Evolutionary conservation across 2,888 invertebrate species (phyloP), one percentile per base, ranked within the genome.

Genomic region (Limenitis camilla): DNA sequence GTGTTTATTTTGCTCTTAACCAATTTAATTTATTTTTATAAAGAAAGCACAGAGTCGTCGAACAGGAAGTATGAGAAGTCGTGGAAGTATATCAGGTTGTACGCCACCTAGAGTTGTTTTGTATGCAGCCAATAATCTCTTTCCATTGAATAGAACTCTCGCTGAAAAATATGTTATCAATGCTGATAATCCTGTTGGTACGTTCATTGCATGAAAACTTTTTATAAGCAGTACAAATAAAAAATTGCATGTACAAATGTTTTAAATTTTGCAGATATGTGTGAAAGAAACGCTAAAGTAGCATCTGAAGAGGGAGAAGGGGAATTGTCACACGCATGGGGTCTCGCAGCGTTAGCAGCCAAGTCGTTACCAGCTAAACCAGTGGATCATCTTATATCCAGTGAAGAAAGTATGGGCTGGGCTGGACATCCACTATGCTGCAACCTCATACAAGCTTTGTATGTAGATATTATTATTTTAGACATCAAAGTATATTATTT

Each of bases 281-380:
- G 97, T 69, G 91, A 91, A 48, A 91, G 90, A 62, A 98, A 98
- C 81, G 93, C 94, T 1, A 90, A 90, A 62, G 89, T 93, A 3
- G 95, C 96, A 5, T 92, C 93, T 8, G 90, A 90, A 5, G 88
- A 91, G 46, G 94, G 94, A 0, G 91, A 96, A 46, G 88, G 90
- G 49, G 97, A 97, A 76, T 81, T 97, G 53, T 92, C 94, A 10
- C 95, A 96, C 76, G 93, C 96, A 39, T 97, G 97, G 97, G 91
- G 91, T 31, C 82, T 97, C 61, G 94, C 95, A 1, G 93, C 93
- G 60, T 83, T 95, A 48, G 91, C 94, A 31, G 91, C 91, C 7
- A 78, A 79, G 0, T 75, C 89, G 0, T 72, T 87, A 42, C 69
- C 88, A 72, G 61, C 86, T 61, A 56, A 76, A 63, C 30, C 79